Evolutionary conservation across 2,113 vertebrate genomes (phyloP), one percentile per base, ranked within the genome.

Genomic region (Lophochroa leadbeateri): DNA sequence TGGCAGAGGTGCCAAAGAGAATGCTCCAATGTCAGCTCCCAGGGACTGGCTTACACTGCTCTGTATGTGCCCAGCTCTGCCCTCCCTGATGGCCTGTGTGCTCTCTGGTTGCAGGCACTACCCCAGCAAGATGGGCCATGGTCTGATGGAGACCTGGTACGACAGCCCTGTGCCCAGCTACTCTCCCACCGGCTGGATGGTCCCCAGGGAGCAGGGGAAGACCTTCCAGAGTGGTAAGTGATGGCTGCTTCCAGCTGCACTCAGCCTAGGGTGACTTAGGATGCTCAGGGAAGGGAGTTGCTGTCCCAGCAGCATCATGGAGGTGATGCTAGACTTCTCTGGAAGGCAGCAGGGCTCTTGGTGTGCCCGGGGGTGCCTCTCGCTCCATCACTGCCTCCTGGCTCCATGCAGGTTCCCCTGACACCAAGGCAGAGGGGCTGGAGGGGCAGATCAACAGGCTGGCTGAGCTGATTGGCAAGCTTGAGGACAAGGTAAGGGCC

Each of bases 401-500:
- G 46, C 35, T 95, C 78, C 33, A 18, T 0, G 0, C 86, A 98
- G 99, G 98, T 65, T 96, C 97, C 8, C 97, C 98, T 0, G 98
- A 99, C 82, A 88, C 98, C 84, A 99, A 98, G 96, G 99, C 98
- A 92, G 99, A 99, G 68, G 98, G 99, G 47, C 98, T 99, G 94
- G 99, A 99, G 61, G 97, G 98, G 20, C 99, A 99, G 98, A 98
- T 99, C 96, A 99, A 98, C 97, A 98, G 99, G 61, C 94, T 99
- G 97, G 99, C 99, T 3, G 98, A 99, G 83, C 98, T 99, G 43
- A 99, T 99, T 7, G 98, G 99, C 92, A 98, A 98, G 79, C 98
- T 99, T 97, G 99, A 99, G 97, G 99, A 98, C 96, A 99, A 99
- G 99, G 99, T 99, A 92, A 95, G 92, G n/a, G 57, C 27, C 67